Conservation (phyloP, 2,888 invertebrate species). For the Drosophila monieri region DNA sequence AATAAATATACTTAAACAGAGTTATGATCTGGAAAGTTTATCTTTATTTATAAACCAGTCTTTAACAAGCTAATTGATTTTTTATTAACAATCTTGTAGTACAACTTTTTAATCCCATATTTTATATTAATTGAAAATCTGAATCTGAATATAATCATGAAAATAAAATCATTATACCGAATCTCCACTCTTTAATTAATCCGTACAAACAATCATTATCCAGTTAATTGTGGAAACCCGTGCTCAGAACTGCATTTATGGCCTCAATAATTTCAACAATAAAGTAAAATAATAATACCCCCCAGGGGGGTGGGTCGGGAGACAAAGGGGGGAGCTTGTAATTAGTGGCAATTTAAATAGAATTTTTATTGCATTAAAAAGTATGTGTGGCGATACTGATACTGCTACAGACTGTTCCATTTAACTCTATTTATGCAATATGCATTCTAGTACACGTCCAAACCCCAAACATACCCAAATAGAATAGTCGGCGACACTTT, state of each 20-base stretch:
- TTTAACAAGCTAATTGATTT: not conserved
- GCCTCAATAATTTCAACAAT: conserved; percentile 57
- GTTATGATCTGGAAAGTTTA: too few relatives aligned
- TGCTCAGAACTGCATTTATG: conserved; percentile 42
- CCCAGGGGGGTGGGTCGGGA: too few relatives aligned
- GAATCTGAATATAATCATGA: too few relatives aligned
- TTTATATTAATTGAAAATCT: not conserved
- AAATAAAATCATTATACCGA: too few relatives aligned
- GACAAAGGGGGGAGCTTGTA: conserved; percentile 42
- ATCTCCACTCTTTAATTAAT: too few relatives aligned
- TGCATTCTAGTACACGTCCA: conserved; percentile 31
- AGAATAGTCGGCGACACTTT: conserved; percentile 62
- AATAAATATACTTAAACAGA: not conserved
- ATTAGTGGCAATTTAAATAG: conserved; percentile 73
- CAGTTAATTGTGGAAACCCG: conserved; percentile 20
- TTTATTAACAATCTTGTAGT: not conserved
- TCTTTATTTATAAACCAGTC: too few relatives aligned
- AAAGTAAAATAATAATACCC: not conserved
- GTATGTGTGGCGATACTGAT: conserved; percentile 27
- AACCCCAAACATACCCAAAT: conserved; percentile 15
- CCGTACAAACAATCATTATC: conserved; percentile 9
- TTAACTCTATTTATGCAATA: conserved; percentile 58
- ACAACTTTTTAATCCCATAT: not conserved
- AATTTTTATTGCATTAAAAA: conserved; percentile 74
- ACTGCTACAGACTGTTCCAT: conserved; percentile 31